Evolutionary conservation across 2,113 vertebrate genomes (phyloP), one percentile per base, ranked within the genome.

Genomic region (Sisor rabdophorus): DNA sequence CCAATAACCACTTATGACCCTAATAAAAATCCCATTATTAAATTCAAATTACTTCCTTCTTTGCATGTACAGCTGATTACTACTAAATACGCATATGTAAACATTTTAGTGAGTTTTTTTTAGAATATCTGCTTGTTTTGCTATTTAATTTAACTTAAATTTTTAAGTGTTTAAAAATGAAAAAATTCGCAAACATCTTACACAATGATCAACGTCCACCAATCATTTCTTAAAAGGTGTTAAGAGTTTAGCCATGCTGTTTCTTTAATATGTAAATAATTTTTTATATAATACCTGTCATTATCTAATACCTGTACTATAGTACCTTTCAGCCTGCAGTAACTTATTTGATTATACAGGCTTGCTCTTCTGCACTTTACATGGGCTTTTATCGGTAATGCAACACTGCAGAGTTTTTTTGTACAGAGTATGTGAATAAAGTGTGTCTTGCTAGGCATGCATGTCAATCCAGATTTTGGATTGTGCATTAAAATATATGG

Each of bases 401-500:
- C 32, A 55, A 54, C 52, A 71, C 69, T 71, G 69, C 69, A 71
- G 69, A n/a, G 28, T 52, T 30, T 71, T 71, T 52, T 15, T 28
- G 26, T 53, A 69, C 67, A 53, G 48, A 52, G 26, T 36, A 52
- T 36, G 36, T 32, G 50, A 11, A 53, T 28, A 10, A 22, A 32
- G 48, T 53, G 48, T n/a, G 17, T 70, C 48, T 54, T 54, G 10
- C 28, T 13, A 17, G 28, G 68, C 28, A 70, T 70, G 50, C 48
- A 70, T 54, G 50, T 70, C 68, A 44, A 70, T 50, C 68, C 50
- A 53, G 50, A n/a, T 70, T 54, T 54, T 54, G 15, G 13, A 32
- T 32, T 32, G 26, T 32, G 50, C 19, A 32, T 32, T 30, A 70
- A 78, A 77, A 79, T 65, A n/a, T n/a, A n/a, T 44, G 60, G 71